Conservation (phyloP, 2,797 vertebrate species). For the Sebastes cheni region DNA sequence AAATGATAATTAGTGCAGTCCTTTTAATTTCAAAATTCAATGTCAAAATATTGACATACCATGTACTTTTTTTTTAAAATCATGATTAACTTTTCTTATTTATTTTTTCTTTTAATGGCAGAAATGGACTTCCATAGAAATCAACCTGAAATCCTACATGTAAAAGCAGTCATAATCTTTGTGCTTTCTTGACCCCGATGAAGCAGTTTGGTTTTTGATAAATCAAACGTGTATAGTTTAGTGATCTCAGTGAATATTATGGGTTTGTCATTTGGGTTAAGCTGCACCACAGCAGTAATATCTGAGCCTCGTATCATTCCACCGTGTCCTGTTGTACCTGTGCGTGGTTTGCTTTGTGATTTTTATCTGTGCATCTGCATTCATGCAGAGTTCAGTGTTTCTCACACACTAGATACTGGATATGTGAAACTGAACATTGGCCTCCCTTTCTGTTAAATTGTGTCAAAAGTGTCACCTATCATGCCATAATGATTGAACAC, state of each 20-base stretch:
- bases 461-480: background rate
- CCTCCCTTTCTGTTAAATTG: background rate
- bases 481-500: background rate
- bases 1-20: background rate
- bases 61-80: background rate
- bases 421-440: background rate
- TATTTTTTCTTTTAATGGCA: background rate
- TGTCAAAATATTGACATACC: background rate
- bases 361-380: background rate
- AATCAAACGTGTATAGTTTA: background rate
- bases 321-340: background rate
- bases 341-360: background rate
- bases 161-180: background rate
- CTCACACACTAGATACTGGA: background rate
- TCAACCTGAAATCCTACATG: background rate
- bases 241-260: background rate
- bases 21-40: background rate
- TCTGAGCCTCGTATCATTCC: background rate
- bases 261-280: background rate
- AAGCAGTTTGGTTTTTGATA: background rate
- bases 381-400: background rate
- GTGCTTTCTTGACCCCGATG: background rate
- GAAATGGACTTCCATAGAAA: accelerated
- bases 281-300: background rate
- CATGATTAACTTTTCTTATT: background rate